Evolutionary conservation across 2,888 invertebrate species (phyloP).

Genomic region (Sipha maydis): DNA sequence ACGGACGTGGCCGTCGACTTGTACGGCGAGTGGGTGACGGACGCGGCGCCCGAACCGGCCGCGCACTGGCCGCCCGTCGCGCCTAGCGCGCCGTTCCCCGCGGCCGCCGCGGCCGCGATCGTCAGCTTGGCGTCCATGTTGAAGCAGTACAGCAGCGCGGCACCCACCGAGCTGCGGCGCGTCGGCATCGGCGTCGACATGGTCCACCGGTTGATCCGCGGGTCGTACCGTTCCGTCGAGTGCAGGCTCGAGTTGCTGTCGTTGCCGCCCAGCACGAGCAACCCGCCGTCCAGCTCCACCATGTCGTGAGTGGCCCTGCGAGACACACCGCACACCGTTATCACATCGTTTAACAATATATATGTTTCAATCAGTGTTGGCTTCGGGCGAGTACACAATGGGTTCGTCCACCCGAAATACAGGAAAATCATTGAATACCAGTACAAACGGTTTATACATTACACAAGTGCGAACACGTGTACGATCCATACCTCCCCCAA

Average conservation of each 20-base stretch:
- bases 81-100: background rate
- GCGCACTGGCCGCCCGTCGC: background rate
- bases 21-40: slow-evolving; percentile 51
- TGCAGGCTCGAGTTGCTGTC: slow-evolving; percentile 78
- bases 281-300: slow-evolving; percentile 73
- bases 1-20: slow-evolving; percentile 59
- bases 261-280: slow-evolving; percentile 77
- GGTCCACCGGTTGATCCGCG: slow-evolving; percentile 75
- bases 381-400: no score
- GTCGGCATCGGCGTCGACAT: slow-evolving; percentile 76
- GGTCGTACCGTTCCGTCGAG: slow-evolving; percentile 76
- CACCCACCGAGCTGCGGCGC: slow-evolving; percentile 75
- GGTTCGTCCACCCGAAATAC: no score
- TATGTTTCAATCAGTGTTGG: no score
- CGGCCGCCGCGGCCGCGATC: background rate
- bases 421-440: no score
- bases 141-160: slow-evolving; percentile 75
- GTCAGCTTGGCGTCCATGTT: slow-evolving; percentile 64
- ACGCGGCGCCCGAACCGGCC: slow-evolving; percentile 13
- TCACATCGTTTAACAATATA: no score
- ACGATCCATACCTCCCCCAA: no score
- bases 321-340: no score
- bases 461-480: no score
- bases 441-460: no score
- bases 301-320: slow-evolving; percentile 77